Evolutionary conservation across 2,113 vertebrate genomes (phyloP).

Genomic region (Elgaria multicarinata): DNA sequence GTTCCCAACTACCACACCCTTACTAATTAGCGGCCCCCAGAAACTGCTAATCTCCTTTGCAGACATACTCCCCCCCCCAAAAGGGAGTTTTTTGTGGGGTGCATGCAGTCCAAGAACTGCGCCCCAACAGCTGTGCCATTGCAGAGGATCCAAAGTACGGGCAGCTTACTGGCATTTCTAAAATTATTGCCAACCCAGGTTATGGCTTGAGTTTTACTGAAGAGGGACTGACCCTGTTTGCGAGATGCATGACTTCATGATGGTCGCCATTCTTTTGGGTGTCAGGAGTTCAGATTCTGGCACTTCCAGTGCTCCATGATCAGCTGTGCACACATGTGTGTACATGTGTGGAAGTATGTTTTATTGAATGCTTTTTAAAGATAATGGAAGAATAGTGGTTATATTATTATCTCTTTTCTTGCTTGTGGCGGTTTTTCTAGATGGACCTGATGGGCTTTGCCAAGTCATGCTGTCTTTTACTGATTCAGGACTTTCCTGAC

Average conservation of each 20-base stretch:
- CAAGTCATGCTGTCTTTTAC: too few relatives aligned
- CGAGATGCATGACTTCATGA: not conserved
- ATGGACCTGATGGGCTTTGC: too few relatives aligned
- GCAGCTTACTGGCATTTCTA: not conserved
- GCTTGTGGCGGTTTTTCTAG: too few relatives aligned
- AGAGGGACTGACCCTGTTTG: not conserved
- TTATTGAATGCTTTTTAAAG: not conserved
- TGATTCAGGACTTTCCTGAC: too few relatives aligned
- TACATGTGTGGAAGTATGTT: not conserved
- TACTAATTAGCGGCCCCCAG: not conserved
- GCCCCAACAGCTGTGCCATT: not conserved
- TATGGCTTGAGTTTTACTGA: not conserved
- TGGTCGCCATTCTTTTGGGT: not conserved
- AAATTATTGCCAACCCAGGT: not conserved
- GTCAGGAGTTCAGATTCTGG: not conserved
- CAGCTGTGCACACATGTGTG: not conserved
- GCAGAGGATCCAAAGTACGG: not conserved
- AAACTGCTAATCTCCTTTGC: not conserved
- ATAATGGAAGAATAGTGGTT: not conserved
- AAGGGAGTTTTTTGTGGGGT: not conserved
- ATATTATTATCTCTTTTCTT: too few relatives aligned
- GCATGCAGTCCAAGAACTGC: not conserved
- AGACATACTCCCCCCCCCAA: not conserved
- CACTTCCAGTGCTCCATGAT: too few relatives aligned
- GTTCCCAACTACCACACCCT: not conserved